Evolutionary conservation across 2,888 invertebrate species (phyloP).

Genomic region (Oscheius sp.): DNA sequence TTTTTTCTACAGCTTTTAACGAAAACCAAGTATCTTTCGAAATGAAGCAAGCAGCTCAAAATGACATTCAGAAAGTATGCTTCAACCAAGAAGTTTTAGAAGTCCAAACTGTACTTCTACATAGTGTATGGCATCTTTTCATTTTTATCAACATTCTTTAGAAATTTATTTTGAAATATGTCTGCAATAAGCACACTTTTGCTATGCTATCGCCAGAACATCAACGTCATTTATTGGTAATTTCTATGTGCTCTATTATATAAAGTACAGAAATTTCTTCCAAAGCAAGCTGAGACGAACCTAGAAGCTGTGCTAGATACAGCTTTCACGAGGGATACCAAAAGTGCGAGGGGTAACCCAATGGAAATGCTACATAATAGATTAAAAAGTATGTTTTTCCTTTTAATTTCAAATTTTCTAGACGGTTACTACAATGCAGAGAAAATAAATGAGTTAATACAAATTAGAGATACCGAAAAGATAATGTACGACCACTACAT

Average conservation of each 20-base stretch:
- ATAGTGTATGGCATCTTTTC: not conserved
- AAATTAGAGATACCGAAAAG: conserved; percentile 33
- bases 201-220: not conserved
- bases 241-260: not conserved
- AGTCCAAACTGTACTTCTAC: not conserved
- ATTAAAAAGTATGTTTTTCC: conserved; percentile 22
- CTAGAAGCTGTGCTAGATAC: conserved; percentile 16
- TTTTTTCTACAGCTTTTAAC: too few species aligned
- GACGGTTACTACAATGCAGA: conserved; percentile 30
- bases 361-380: conserved; percentile 31
- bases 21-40: not conserved
- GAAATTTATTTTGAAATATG: not conserved
- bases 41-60: not conserved
- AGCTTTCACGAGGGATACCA: conserved; percentile 33
- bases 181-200: not conserved
- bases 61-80: conserved; percentile 6
- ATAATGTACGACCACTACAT: conserved; percentile 55
- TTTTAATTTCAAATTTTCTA: conserved; percentile 4
- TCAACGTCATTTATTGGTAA: conserved; percentile 4
- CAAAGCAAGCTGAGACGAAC: not conserved
- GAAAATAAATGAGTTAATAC: conserved; percentile 24
- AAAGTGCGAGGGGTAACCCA: conserved; percentile 38
- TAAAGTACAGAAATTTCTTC: conserved; percentile 8
- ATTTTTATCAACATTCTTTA: not conserved
- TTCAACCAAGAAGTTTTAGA: conserved; percentile 11